A percentile compares a stretch with the other conserved stretches of the same genome.
These are phyloP conservation scores for Scaptomyza cyrtandrae DNA, from an alignment of 2,888 invertebrate species.

Conservation along the genomic window DNA sequence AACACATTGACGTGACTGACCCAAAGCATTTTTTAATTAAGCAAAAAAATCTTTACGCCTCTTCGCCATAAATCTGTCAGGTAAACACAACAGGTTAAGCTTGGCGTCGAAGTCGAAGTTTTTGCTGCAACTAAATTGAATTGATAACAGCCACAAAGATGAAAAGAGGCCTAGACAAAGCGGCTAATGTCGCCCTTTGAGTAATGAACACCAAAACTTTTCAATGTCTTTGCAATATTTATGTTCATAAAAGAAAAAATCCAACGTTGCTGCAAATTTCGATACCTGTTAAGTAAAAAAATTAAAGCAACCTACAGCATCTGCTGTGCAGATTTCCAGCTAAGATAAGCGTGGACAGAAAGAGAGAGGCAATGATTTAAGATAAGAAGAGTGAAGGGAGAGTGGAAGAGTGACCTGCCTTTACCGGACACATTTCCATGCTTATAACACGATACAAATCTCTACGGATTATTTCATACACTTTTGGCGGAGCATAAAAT, in stretches of 20 bases:
- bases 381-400: constrained; percentile 5
- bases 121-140: constrained; percentile 68
- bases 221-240: constrained; percentile 67
- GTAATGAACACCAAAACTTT: constrained; percentile 41
- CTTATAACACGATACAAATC: constrained; percentile 78
- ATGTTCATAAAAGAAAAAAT: constrained; percentile 14
- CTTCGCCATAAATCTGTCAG: constrained; percentile 53
- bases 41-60: constrained; percentile 68
- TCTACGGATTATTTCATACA: constrained; percentile 77
- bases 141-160: constrained; percentile 65
- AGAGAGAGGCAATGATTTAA: constrained; percentile 27
- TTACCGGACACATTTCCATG: constrained; percentile 71
- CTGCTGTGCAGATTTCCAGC: constrained; percentile 58
- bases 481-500: constrained; percentile 63
- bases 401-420: constrained; percentile 25
- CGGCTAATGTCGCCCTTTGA: background rate
- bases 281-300: too few relatives aligned
- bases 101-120: constrained; percentile 22
- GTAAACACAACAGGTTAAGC: constrained; percentile 55
- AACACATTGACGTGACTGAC: constrained; percentile 28
- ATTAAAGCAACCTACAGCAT: constrained; percentile 42
- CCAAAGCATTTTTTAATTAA: constrained; percentile 68
- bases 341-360: constrained; percentile 41
- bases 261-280: background rate
- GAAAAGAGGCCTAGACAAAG: constrained; percentile 57